Conservation (phyloP, 2,113 vertebrate genomes). For the Gnathonemus longibarbis region DNA sequence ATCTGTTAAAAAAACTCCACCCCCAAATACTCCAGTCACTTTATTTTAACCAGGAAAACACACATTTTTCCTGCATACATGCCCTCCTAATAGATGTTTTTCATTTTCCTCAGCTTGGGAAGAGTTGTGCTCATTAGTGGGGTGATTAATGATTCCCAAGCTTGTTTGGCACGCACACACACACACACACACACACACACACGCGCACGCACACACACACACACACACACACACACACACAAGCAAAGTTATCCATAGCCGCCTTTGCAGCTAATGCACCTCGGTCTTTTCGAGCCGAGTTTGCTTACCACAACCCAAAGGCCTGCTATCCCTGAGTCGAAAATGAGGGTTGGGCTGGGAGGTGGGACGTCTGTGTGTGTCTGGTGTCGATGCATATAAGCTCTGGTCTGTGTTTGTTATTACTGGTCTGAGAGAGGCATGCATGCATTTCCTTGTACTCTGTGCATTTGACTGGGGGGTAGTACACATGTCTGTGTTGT, state of each 20-base stretch:
- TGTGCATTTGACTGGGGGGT: neutral
- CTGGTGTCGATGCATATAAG: neutral
- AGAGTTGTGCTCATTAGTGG: neutral
- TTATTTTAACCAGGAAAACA: neutral
- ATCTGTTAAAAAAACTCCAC: neutral
- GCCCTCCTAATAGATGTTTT: neutral
- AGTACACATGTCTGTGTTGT: neutral
- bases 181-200: neutral
- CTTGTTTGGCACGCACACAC: neutral
- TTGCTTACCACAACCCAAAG: neutral
- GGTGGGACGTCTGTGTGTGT: neutral
- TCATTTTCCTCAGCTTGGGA: neutral
- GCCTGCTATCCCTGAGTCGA: neutral
- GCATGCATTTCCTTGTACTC: neutral
- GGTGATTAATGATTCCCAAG: neutral
- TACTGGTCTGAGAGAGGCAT: neutral
- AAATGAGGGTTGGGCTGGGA: neutral
- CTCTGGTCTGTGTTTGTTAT: neutral
- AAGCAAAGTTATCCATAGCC: neutral
- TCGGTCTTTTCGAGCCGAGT: neutral
- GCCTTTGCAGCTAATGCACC: neutral
- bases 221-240: neutral
- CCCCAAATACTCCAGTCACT: neutral
- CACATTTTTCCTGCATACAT: neutral
- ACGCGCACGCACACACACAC: neutral